Base-by-base conservation (phyloP, 1,140 invertebrate species). In the Zaprionus camerounensis region DNA sequence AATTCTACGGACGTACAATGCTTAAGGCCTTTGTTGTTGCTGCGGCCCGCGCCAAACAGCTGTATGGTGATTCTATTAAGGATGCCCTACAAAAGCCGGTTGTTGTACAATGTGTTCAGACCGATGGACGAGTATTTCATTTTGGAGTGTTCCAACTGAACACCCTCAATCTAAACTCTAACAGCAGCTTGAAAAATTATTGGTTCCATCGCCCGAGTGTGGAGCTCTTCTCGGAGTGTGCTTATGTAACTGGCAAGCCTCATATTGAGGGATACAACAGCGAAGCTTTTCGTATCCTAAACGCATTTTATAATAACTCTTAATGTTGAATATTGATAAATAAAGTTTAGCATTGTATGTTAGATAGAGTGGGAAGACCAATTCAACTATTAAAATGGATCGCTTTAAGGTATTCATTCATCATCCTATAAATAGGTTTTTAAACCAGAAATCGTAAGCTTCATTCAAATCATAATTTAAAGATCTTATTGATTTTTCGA, bases 111-210 rank as follows among this genome's bases (percentile, higher is more conserved):
- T 96, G 96, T 86, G 94, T 98, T 71, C 96, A 97, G 57, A 95
- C 96, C 1, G 95, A 97, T 90, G 95, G 96, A 15, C 93, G 94
- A 67, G 91, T 93, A 7, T 97, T 97, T 84, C 95, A 97, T 86
- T 98, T 98, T 92, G 95, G 95, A 11, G 94, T 97, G 41, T 95
- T 97, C 74, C 97, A 98, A 93, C 93, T 98, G n/a, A 98, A 98
- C 86, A 97, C 97, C 2, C 92, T 98, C 20, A 94, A 97, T 92
- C 77, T 97, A 5, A 93, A 95, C 88, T 93, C 94, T 3, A 88
- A 63, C 28, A 93, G 94, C 34, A 11, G 95, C n/a, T 92, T 94
- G 2, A 97, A 96, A 87, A 98, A 98, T 93, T 94, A 96, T 76
- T 97, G 96, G 94, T 98, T 96, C 94, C 94, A 92, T 55, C 58